phyloP scores from a whole-genome alignment of 2,797 vertebrate genomes.

The Oreochromis mossambicus region DNA sequence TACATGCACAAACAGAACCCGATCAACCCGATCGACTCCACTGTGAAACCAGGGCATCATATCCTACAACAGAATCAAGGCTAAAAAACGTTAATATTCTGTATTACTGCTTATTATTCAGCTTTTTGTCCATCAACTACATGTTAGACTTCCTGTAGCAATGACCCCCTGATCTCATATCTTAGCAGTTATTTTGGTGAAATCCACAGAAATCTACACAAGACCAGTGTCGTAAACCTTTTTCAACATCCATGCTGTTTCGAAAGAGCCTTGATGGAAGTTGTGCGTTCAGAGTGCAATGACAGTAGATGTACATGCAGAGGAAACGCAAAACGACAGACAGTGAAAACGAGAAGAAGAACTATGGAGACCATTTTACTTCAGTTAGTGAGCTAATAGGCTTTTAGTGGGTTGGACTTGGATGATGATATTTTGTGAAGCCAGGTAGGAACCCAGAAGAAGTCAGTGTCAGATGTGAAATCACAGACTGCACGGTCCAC shows the following conservation, averaged over 20 bases:
- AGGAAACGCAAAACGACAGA: background rate
- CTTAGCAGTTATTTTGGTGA: background rate
- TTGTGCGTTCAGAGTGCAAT: background rate
- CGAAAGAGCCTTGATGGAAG: background rate
- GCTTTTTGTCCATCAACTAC: background rate
- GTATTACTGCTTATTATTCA: background rate
- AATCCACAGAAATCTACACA: background rate
- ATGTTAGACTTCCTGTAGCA: background rate
- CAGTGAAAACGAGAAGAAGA: background rate
- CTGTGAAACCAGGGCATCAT: background rate
- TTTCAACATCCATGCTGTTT: background rate
- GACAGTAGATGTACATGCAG: background rate
- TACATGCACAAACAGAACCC: background rate
- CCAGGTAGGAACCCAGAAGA: background rate
- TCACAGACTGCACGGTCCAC: background rate
- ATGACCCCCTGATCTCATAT: background rate
- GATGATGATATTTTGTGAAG: background rate
- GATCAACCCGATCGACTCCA: background rate
- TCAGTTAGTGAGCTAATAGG: background rate
- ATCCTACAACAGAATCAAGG: background rate
- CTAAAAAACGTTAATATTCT: background rate
- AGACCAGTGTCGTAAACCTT: background rate
- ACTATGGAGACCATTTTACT: rapidly evolving
- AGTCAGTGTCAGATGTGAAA: background rate
- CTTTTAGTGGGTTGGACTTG: background rate